Evolutionary conservation across 2,113 vertebrate species (phyloP).

Genomic region (Cebidichthys violaceus): DNA sequence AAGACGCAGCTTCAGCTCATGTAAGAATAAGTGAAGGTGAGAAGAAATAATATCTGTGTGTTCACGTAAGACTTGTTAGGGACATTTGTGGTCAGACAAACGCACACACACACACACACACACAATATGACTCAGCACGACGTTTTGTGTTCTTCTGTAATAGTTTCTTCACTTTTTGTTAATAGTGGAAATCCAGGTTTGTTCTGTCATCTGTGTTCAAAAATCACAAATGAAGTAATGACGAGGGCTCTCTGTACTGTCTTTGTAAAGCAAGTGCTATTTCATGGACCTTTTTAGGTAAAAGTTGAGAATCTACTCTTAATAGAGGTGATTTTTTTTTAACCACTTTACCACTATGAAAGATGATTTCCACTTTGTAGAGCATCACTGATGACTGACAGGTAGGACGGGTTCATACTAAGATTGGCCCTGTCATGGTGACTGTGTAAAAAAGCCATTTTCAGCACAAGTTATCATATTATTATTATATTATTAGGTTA

Average conservation of each 20-base stretch:
- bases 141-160: neutral
- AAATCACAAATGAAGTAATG: neutral
- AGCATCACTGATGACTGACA: neutral
- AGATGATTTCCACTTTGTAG: neutral
- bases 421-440: neutral
- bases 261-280: neutral
- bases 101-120: neutral
- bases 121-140: constrained; percentile 41
- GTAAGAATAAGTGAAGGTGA: constrained; percentile 8
- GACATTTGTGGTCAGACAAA: constrained; percentile 24
- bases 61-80: neutral
- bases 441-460: neutral
- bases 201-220: constrained; percentile 6
- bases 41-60: constrained; percentile 11
- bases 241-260: neutral
- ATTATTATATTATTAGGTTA: neutral
- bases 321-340: neutral
- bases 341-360: neutral
- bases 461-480: neutral
- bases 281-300: neutral
- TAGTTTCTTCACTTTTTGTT: constrained; percentile 12
- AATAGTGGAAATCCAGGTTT: constrained; percentile 47
- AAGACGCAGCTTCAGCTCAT: neutral
- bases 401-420: too few relatives aligned
- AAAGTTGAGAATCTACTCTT: neutral